Conservation (phyloP, 2,113 vertebrate genomes). For the Chroicocephalus ridibundus region DNA sequence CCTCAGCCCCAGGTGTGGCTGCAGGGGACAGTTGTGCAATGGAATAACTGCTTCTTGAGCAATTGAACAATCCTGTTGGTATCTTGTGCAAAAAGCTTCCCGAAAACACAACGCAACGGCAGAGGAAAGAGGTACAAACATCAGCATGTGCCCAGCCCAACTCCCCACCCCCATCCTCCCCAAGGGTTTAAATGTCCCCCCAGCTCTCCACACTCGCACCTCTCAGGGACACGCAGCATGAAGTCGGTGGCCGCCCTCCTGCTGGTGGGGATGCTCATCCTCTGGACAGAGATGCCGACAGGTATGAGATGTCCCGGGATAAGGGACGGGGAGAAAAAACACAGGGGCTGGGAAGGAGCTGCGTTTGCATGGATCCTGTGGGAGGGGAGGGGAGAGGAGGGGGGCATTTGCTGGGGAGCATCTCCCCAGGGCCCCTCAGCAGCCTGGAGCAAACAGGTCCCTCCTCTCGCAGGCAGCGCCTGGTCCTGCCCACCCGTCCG, state of each 20-base stretch:
- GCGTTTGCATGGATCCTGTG: fast-evolving
- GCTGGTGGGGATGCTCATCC: conserved; percentile 35
- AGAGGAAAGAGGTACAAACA: background rate
- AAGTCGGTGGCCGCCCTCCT: background rate
- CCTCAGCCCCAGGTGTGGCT: background rate
- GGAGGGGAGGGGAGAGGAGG: background rate
- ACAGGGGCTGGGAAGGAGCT: background rate
- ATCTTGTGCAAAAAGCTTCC: background rate
- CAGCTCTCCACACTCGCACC: no score
- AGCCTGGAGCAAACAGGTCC: background rate
- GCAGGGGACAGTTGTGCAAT: background rate
- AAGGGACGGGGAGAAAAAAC: background rate
- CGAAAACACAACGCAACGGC: background rate
- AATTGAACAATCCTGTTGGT: fast-evolving
- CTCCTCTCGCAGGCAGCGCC: background rate
- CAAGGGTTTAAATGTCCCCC: background rate
- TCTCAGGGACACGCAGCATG: no score
- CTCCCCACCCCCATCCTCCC: background rate
- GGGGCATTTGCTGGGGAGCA: background rate
- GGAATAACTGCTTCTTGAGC: background rate
- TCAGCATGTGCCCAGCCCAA: fast-evolving
- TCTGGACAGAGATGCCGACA: conserved; percentile 33
- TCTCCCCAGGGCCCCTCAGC: no score
- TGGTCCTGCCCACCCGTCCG: background rate
- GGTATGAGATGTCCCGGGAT: background rate